Evolutionary conservation across 2,113 vertebrate species (phyloP).

Genomic region (Sardina pilchardus): DNA sequence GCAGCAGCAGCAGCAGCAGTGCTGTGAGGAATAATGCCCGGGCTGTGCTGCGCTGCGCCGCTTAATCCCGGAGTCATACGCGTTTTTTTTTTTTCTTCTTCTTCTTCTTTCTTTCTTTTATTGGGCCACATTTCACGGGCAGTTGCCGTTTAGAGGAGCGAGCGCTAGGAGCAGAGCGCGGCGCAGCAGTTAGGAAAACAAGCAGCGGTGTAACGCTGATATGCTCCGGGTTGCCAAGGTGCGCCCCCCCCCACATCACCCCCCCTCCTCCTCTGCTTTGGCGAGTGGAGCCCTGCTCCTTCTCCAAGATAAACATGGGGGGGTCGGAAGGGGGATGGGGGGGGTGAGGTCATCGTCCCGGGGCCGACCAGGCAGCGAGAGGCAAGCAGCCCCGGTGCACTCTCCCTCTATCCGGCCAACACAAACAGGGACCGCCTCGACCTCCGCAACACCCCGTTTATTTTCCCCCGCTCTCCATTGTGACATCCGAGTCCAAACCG

Average conservation of each 20-base stretch:
- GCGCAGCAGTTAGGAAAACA: slow-evolving; percentile 9
- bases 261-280: not conserved
- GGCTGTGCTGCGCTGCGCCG: not conserved
- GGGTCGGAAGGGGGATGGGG: too few species aligned
- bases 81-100: too few species aligned
- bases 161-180: slow-evolving; percentile 20
- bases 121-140: slow-evolving; percentile 57
- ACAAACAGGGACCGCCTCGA: slow-evolving; percentile 40
- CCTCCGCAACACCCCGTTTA: slow-evolving; percentile 10
- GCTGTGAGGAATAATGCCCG: not conserved
- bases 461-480: not conserved
- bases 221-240: not conserved
- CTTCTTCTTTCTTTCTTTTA: too few species aligned
- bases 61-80: not conserved
- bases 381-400: slow-evolving; percentile 19
- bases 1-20: not conserved
- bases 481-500: not conserved
- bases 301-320: slow-evolving; percentile 48
- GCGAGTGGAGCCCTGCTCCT: slow-evolving; percentile 28
- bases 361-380: not conserved
- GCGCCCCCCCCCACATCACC: not conserved
- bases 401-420: slow-evolving; percentile 33
- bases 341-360: slow-evolving; percentile 45
- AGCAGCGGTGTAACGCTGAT: not conserved
- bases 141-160: slow-evolving; percentile 44